These are phyloP conservation scores for Tokudaia tokunoshimensis DNA, from an alignment of 2,797 vertebrate species.

Conservation along the genomic window DNA sequence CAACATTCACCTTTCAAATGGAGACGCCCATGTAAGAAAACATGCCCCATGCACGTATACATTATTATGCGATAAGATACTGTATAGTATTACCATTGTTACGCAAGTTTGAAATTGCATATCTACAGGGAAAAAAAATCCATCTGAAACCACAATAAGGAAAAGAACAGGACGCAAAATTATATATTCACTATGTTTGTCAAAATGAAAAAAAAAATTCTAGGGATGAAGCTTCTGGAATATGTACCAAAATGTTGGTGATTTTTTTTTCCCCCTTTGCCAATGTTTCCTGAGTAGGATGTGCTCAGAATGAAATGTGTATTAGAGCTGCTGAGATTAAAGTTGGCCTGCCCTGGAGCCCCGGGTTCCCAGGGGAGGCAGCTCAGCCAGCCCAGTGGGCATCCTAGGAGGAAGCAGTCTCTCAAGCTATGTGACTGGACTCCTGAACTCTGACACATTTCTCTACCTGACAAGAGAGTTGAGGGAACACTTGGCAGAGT, in stretches of 20 bases:
- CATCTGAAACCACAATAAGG: conserved; percentile 14
- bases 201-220: neutral
- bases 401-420: neutral
- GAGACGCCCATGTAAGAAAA: neutral
- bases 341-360: neutral
- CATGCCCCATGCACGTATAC: neutral
- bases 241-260: neutral
- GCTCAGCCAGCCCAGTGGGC: neutral
- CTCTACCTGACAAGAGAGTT: neutral
- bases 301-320: neutral
- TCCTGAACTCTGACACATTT: neutral
- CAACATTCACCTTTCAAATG: neutral
- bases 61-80: neutral
- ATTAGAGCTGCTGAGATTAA: neutral
- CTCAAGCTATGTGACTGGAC: neutral
- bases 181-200: neutral
- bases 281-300: neutral
- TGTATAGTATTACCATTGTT: neutral
- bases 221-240: neutral
- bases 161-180: neutral
- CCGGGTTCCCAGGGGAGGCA: neutral
- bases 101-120: conserved; percentile 27
- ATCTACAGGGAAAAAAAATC: neutral
- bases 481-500: neutral
- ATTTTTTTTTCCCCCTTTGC: neutral